Evolutionary conservation across 2,888 invertebrate species (phyloP), one percentile per base, ranked within the genome.

Genomic region (Oxytorus armatus): DNA sequence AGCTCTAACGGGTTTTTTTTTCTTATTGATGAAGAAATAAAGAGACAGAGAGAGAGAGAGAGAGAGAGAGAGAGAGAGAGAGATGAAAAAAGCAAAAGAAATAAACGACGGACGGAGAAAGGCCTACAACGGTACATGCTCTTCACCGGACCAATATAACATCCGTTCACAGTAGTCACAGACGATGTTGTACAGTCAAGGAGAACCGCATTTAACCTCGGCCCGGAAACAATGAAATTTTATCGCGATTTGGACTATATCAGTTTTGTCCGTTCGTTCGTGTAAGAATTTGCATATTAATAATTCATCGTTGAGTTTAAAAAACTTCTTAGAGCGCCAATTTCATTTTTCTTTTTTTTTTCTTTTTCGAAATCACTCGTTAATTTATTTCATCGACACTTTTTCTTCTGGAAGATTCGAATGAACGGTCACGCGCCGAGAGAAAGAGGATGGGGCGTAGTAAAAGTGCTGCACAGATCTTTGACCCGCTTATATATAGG

Each of bases 91-190:
- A 36, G 29, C 49, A 42, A 59, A 55, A 69, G 18, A 68, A 33
- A 11, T 65, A 42, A 63, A 47, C 42, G 69, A 44, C 57, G 57
- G 25, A 25, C 57, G 77, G 81, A 81, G 77, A 81, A 81, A 81
- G 74, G 77, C 65, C n/a, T 11, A 39, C 57, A 81, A 81, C 81
- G 81, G 81, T 81, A 81, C 77, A 53, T 53, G 69, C 65, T 66
- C 80, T 44, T 73, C 77, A 25, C n/a, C 39, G 18, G 51, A 57
- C 29, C n/a, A 29, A 29, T n/a, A 25, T 21, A 68, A 33, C 25
- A 65, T 63, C 73, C 63, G 55, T 73, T 77, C 80, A 73, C 57
- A 49, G 42, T 10, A 33, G 16, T 29, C 18, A 21, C n/a, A n/a
- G n/a, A n/a, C n/a, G 51, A 74, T 69, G 11, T 1, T 44, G 44